Evolutionary conservation across 2,888 invertebrate species (phyloP), one percentile per base, ranked within the genome.

Genomic region (Diadromus collaris): DNA sequence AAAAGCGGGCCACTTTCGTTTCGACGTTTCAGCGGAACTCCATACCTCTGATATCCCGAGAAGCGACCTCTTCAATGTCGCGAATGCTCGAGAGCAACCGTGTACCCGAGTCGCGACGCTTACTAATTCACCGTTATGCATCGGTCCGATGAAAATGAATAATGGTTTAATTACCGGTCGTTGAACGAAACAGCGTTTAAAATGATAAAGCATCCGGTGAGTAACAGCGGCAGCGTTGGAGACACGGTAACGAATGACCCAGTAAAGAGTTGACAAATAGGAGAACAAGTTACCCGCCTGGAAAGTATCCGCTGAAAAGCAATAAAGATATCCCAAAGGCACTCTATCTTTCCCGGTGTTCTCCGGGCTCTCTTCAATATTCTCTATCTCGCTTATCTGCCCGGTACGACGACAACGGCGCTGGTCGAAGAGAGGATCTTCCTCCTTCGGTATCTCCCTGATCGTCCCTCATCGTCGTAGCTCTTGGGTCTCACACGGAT

Each of bases 401-500:
- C 24, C 34, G 13, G 27, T 38, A 6, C 56, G 19, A n/a, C 19
- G 44, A 46, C 64, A 9, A 24, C 7, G 38, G 16, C 27, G 56
- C 13, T 13, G 44, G 27, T 19, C 32, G 29, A 21, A 21, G 19
- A 21, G 51, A 48, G 27, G 74, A 34, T 67, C 58, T 74, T n/a
- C n/a, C n/a, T n/a, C n/a, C n/a, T n/a, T 67, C 27, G 38, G 51
- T 21, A 34, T 61, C 38, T 16, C 34, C n/a, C 72, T n/a, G 63
- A 41, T 54, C 60, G 56, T 72, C 44, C 64, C 54, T 64, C 72
- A 56, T 72, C 51, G 72, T 29, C 63, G 48, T 10, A 29, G 65
- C 46, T 32, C 56, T 41, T 46, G 34, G 60, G 51, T 65, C 73
- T 73, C 78, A 70, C 65, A 67, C 48, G 74, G 76, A 82, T 82